Evolutionary conservation across 1,140 invertebrate genomes (phyloP).

Genomic region (Amphibalanus amphitrite): DNA sequence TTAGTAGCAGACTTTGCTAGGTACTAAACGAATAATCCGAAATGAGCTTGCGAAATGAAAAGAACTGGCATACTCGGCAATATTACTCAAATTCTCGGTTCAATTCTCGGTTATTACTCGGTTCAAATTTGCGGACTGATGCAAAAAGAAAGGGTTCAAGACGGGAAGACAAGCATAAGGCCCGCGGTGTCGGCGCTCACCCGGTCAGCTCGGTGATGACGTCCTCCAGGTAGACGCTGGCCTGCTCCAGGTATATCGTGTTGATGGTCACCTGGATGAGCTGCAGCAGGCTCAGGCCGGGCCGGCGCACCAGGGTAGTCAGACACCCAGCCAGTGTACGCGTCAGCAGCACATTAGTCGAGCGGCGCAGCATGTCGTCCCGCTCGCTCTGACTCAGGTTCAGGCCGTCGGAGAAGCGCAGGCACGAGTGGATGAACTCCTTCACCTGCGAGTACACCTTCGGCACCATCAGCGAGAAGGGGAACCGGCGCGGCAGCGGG

Average conservation of each 20-base stretch:
- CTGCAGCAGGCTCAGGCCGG: conserved; percentile 72
- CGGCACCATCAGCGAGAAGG: conserved; percentile 91
- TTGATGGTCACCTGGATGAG: conserved; percentile 94
- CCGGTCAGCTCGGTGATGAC: not conserved
- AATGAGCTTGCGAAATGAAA: too few species aligned
- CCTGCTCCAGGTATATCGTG: conserved; percentile 89
- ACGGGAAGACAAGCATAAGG: too few species aligned
- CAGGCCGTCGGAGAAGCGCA: conserved; percentile 91
- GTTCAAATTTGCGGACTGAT: too few species aligned
- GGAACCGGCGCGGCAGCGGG: conserved; percentile 80
- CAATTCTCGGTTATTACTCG: too few species aligned
- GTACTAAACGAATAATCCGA: too few species aligned
- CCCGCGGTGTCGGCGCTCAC: not conserved
- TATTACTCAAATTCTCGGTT: too few species aligned
- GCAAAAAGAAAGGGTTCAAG: too few species aligned
- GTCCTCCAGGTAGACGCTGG: conserved; percentile 57
- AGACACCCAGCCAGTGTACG: conserved; percentile 83
- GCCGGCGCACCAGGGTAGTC: conserved; percentile 63
- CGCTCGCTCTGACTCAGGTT: conserved; percentile 80
- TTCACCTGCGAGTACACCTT: conserved; percentile 93
- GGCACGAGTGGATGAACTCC: conserved; percentile 88
- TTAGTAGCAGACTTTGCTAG: too few species aligned
- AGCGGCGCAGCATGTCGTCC: conserved; percentile 89
- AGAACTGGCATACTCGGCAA: too few species aligned
- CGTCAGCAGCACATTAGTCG: conserved; percentile 81